Evolutionary conservation across 2,888 invertebrate genomes (phyloP), one percentile per base, ranked within the genome.

Genomic region (Lasioglossum vierecki): DNA sequence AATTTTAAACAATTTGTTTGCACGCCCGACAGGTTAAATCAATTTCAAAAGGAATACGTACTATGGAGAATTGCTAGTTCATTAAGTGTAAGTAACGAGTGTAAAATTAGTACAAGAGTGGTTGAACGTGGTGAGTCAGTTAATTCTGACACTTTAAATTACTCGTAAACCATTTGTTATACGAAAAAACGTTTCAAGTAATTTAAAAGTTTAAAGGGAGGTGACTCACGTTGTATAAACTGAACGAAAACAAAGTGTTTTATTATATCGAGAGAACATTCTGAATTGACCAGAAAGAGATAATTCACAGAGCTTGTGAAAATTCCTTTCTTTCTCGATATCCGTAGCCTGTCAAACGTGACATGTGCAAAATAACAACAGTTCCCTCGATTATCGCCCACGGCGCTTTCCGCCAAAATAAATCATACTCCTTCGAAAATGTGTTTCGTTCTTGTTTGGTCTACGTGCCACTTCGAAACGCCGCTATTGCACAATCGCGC

Each of bases 401-500:
- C 8, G 68, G 39, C 39, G 35, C 9, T 41, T 70, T 5, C 9
- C 4, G 70, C 0, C 22, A n/a, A 70, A 70, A 49, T 35, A 72
- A 72, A 49, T 46, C 46, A 18, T 11, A 30, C 4, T 22, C 8
- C 30, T 72, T 49, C 9, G 49, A 13, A 53, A 49, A 53, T 35
- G 5, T 35, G 8, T 66, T 53, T 3, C 26, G 26, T 35, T 41
- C 4, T n/a, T 30, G 13, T 76, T 71, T 66, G 66, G 35, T 71
- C 30, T 9, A 57, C 49, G n/a, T 49, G 75, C 71, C 80, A 71
- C 11, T 78, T 78, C 66, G 18, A 26, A 66, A 41, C n/a, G 44
- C 30, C 35, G 18, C n/a, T 73, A 5, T 83, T 85, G 11, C 78
- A 15, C 72, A 78, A 85, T 13, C 66, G 60, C 66, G 11, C 53